Evolutionary conservation across 2,797 vertebrate species (phyloP).

Genomic region (Coracias cyanogaster): DNA sequence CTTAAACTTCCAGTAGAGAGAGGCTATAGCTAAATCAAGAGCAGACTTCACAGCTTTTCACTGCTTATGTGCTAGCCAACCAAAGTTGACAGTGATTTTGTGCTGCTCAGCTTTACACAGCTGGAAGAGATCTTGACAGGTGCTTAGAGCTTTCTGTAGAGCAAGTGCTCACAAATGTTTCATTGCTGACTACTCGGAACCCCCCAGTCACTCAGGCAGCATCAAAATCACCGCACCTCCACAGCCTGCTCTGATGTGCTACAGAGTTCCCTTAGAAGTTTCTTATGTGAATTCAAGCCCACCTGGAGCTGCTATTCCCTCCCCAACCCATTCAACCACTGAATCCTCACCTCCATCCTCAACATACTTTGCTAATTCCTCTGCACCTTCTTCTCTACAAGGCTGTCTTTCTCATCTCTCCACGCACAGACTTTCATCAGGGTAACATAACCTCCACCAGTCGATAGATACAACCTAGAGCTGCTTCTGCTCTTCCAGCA

Average conservation of each 20-base stretch:
- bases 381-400: neutral
- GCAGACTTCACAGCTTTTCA: neutral
- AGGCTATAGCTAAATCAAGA: neutral
- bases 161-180: neutral
- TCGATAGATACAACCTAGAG: rapidly evolving
- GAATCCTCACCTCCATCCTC: neutral
- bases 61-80: neutral
- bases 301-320: neutral
- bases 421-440: neutral
- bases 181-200: neutral
- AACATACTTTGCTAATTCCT: neutral
- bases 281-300: neutral
- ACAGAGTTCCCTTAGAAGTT: neutral
- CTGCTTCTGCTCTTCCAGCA: neutral
- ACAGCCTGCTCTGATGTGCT: neutral
- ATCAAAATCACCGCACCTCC: neutral
- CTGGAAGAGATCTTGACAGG: neutral
- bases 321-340: neutral
- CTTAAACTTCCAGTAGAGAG: neutral
- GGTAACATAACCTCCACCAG: neutral
- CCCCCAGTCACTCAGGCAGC: neutral
- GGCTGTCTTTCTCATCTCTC: neutral
- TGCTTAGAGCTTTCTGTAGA: neutral
- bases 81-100: neutral
- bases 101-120: neutral